Conservation (phyloP, 1,140 invertebrate species). For the Drosophila sucinea region DNA sequence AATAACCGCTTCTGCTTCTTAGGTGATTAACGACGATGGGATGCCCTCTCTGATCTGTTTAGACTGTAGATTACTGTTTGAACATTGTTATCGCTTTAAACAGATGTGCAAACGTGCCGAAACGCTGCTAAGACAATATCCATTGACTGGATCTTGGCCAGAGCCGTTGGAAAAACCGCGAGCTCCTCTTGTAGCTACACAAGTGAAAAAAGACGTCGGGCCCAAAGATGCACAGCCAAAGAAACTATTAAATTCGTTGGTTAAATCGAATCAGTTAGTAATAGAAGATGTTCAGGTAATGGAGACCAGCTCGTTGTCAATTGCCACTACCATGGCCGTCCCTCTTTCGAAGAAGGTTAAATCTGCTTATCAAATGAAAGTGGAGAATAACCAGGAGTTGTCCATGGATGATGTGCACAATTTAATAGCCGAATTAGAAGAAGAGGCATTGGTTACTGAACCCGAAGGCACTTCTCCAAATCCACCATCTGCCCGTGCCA, state of each 20-base stretch:
- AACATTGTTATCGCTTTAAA: slow-evolving; percentile 89
- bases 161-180: slow-evolving; percentile 83
- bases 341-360: slow-evolving; percentile 2
- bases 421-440: slow-evolving; percentile 54
- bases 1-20: slow-evolving; percentile 44
- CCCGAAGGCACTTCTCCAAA: too few relatives aligned
- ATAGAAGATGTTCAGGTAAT: slow-evolving; percentile 57
- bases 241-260: slow-evolving; percentile 62
- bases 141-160: slow-evolving; percentile 86
- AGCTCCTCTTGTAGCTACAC: slow-evolving; percentile 70
- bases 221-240: slow-evolving; percentile 28
- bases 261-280: slow-evolving; percentile 36
- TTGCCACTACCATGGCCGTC: slow-evolving; percentile 9
- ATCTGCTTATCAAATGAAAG: slow-evolving; percentile 62
- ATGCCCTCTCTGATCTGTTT: slow-evolving; percentile 89
- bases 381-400: slow-evolving; percentile 73
- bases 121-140: slow-evolving; percentile 87
- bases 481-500: background rate
- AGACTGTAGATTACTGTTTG: slow-evolving; percentile 87
- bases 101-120: slow-evolving; percentile 89
- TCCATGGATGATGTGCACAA: slow-evolving; percentile 76
- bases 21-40: slow-evolving; percentile 89
- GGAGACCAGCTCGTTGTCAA: slow-evolving; percentile 31
- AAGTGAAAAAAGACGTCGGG: background rate
- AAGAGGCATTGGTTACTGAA: slow-evolving; percentile 1